Base-by-base conservation (phyloP, 37 sponge, comb jelly and placozoan genomes). In the Halichondria panicea region DNA sequence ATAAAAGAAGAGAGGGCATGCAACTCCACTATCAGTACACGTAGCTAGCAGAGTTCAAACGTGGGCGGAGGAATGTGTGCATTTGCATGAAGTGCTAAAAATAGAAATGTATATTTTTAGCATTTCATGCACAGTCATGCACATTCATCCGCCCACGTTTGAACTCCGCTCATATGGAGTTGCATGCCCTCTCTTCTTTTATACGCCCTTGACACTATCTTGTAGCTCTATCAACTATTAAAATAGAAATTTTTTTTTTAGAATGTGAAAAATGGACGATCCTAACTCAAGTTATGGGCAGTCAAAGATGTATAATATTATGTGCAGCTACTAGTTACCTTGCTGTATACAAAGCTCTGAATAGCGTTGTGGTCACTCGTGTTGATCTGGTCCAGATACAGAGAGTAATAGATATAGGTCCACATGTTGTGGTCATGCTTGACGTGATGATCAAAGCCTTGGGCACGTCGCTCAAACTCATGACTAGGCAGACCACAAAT, bases 351-450 rank as follows among this genome's bases (percentile, higher is more conserved):
- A 66, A 55, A 78, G 44, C 65, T 79, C 68, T 85, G 68, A 33
- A 85, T 63, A 68, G 86, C 86, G 72, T 78, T 85, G 50, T 85
- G 86, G 43, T 85, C 73, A 48, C 86, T 77, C 55, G 54, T 72
- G 63, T 85, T 80, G 43, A 79, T 79, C 52, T 45, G 35, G 43
- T 85, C 86, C 42, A 85, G 74, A 50, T 85, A 71, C 28, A 85
- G 25, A 1, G 73, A 85, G 57, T 65, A 65, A 58, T 85, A 74
- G 15, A 91, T 75, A 61, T 86, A 91, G 52, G 76, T 60, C 91
- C 86, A 91, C 87, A 91, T 85, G 74, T 86, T 81, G 79, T 91
- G 87, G 4, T 91, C 87, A 50, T 81, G 34, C 63, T 85, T 76
- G 18, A 81, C 79, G 34, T 91, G 91, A 31, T 81, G 52, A 21